phyloP scores from a whole-genome alignment of 2,888 invertebrate species.

The Philopedon plagiatum region DNA sequence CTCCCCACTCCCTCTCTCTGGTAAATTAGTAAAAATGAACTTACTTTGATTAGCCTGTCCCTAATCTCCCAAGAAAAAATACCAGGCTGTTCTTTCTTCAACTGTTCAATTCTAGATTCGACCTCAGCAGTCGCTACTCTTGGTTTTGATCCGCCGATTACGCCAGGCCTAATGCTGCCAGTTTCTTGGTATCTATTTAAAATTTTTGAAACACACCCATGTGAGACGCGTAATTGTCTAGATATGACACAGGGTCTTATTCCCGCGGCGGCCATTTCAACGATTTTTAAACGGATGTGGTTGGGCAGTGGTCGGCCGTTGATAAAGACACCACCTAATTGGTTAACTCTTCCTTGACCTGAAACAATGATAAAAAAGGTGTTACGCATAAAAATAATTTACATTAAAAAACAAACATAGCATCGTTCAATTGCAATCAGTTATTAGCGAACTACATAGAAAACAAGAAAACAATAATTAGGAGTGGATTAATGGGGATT shows the following conservation, averaged over 20 bases:
- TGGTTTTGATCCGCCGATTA: conserved; percentile 95
- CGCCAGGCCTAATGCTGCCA: conserved; percentile 94
- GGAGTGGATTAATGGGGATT: no score
- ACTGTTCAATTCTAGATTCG: conserved; percentile 90
- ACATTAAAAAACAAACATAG: no score
- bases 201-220: conserved; percentile 98
- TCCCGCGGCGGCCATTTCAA: conserved; percentile 96
- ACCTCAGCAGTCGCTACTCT: conserved; percentile 95
- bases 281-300: conserved; percentile 94
- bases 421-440: no score
- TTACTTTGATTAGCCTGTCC: conserved; percentile 90
- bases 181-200: conserved; percentile 96
- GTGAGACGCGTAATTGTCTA: conserved; percentile 94
- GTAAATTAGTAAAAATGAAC: conserved; percentile 60
- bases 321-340: conserved; percentile 97
- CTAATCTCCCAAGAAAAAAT: conserved; percentile 97
- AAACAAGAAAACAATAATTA: no score
- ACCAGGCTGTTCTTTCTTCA: conserved; percentile 93
- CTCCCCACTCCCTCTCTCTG: no score
- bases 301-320: conserved; percentile 97
- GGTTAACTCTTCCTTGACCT: conserved; percentile 98
- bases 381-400: no score
- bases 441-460: no score
- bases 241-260: conserved; percentile 97
- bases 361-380: no score